A percentile compares a stretch with the other conserved stretches of the same genome.
Evolutionary conservation across 2,888 invertebrate genomes (phyloP).

Genomic region (Hirtodrosophila trivittata): DNA sequence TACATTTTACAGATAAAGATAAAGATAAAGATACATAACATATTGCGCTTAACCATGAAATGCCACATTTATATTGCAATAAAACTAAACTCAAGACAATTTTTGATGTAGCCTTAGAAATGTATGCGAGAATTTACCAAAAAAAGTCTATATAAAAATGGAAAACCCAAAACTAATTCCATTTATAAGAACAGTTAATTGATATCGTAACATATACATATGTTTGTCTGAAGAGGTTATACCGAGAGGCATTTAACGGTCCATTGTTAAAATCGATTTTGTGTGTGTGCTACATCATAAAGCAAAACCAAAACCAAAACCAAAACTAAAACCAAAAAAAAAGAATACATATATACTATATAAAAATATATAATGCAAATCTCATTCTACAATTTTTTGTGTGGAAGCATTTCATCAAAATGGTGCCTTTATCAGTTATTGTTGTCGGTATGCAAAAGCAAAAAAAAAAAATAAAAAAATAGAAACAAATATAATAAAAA

Average conservation of each 20-base stretch:
- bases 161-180: conserved; percentile 11
- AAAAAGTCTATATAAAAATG: conserved; percentile 32
- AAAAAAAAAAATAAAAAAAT: conserved; percentile 13
- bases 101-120: conserved; percentile 66
- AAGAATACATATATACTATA: no score
- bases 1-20: no score
- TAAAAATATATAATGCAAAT: conserved; percentile 27
- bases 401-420: conserved; percentile 79
- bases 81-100: conserved; percentile 39
- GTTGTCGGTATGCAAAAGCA: conserved; percentile 51
- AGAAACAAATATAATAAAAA: conserved; percentile 9
- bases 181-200: conserved; percentile 3
- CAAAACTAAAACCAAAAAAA: no score
- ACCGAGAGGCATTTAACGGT: conserved; percentile 53
- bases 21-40: no score
- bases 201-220: conserved; percentile 6
- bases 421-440: conserved; percentile 82
- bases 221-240: no score
- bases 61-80: conserved; percentile 19
- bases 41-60: conserved; percentile 24
- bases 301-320: no score
- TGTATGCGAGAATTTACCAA: no score
- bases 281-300: no score
- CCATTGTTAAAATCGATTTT: conserved; percentile 37
- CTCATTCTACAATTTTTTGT: conserved; percentile 34